Conservation (phyloP, 2,113 vertebrate species). For the Phaethornis superciliosus region DNA sequence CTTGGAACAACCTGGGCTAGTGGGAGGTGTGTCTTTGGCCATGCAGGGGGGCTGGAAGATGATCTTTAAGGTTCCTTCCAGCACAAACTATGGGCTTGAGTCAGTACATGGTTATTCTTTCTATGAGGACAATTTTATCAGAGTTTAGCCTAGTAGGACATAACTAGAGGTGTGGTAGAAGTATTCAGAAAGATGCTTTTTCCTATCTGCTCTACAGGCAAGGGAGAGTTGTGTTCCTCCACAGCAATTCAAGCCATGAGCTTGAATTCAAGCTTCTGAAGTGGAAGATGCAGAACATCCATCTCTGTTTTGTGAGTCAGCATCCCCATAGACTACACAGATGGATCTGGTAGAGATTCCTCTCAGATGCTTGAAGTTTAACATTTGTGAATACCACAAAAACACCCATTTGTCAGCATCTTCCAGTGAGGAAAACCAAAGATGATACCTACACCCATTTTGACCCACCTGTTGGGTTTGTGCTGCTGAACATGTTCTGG, state of each 20-base stretch:
- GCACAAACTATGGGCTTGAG: too few relatives aligned
- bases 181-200: neutral
- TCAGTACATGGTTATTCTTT: neutral
- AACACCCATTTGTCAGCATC: neutral
- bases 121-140: neutral
- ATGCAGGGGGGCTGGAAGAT: too few relatives aligned
- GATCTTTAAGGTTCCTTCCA: too few relatives aligned
- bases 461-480: neutral
- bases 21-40: too few relatives aligned
- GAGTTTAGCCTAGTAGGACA: neutral
- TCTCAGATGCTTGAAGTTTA: neutral
- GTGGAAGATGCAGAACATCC: neutral
- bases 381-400: neutral
- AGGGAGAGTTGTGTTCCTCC: neutral
- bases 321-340: too few relatives aligned
- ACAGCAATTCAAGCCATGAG: neutral
- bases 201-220: neutral
- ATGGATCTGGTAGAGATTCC: neutral
- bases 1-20: too few relatives aligned
- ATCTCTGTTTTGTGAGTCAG: neutral
- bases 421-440: neutral
- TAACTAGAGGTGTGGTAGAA: neutral
- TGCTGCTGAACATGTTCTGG: neutral
- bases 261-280: neutral
- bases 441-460: neutral